phyloP scores from a whole-genome alignment of 2,797 vertebrate genomes.

The Lagocephalus sceleratus region DNA sequence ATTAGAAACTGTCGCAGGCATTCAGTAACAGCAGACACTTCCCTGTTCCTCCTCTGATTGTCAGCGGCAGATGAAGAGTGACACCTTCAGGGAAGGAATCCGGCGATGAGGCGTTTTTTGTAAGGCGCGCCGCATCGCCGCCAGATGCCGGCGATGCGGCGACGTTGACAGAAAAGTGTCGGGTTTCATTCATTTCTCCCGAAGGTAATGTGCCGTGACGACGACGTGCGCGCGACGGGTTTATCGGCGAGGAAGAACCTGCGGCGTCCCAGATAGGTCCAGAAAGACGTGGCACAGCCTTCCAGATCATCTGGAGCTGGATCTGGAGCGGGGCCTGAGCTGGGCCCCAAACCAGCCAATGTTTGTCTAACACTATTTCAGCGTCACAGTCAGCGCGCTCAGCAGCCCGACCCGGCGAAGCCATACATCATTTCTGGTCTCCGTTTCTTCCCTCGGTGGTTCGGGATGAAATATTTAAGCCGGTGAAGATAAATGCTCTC shows the following conservation, averaged over 20 bases:
- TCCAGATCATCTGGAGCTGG: too few species aligned
- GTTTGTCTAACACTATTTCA: too few species aligned
- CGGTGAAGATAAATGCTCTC: slow-evolving; percentile 18
- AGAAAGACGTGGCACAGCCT: too few species aligned
- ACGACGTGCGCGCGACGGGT: neutral
- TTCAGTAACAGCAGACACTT: slow-evolving; percentile 17
- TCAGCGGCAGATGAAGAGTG: slow-evolving; percentile 49
- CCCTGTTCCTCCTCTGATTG: slow-evolving; percentile 41
- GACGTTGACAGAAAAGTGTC: slow-evolving; percentile 26
- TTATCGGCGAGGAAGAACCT: slow-evolving; percentile 2
- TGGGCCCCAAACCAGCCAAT: too few species aligned
- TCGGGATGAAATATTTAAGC: slow-evolving; percentile 58
- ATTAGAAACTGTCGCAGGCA: slow-evolving; percentile 14
- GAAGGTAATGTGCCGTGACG: slow-evolving; percentile 5
- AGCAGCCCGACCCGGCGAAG: too few species aligned
- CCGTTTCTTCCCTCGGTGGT: slow-evolving; percentile 28
- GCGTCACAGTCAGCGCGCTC: too few species aligned
- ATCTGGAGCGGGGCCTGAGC: too few species aligned
- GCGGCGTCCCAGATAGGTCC: too few species aligned
- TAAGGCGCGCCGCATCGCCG: slow-evolving; percentile 21
- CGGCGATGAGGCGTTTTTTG: slow-evolving; percentile 30
- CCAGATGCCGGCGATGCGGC: slow-evolving; percentile 24
- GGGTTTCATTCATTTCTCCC: slow-evolving; percentile 22
- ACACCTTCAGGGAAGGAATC: slow-evolving; percentile 43
- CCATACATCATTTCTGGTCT: slow-evolving; percentile 13